phyloP scores from a whole-genome alignment of 2,113 vertebrate species.

The Daubentonia madagascariensis region DNA sequence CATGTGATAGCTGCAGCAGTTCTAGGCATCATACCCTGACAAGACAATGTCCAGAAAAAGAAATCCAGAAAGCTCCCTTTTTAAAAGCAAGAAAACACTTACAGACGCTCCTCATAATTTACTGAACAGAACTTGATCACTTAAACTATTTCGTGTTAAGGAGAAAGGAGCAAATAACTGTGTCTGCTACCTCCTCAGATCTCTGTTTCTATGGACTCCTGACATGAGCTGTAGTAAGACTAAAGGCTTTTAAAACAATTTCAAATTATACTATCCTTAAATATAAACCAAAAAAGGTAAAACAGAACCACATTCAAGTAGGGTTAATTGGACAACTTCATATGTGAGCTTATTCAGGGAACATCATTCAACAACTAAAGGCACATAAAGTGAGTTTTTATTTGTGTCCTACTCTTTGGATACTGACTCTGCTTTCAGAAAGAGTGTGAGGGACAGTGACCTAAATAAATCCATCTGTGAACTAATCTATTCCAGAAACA shows the following conservation, averaged over 20 bases:
- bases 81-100: not conserved
- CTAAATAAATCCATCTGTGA: constrained; percentile 77
- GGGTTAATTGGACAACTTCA: not conserved
- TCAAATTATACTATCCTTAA: not conserved
- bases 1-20: not conserved
- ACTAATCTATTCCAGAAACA: constrained; percentile 73
- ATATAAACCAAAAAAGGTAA: not conserved
- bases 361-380: not conserved
- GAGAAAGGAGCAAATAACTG: not conserved
- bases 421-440: constrained; percentile 42
- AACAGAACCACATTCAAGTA: not conserved
- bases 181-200: not conserved
- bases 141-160: not conserved
- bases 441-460: constrained; percentile 48
- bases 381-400: not conserved
- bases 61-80: not conserved
- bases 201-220: not conserved
- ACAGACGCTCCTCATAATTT: not conserved
- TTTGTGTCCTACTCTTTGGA: not conserved
- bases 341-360: not conserved
- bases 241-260: not conserved
- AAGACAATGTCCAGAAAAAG: not conserved
- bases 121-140: not conserved
- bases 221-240: not conserved
- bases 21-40: not conserved